Percentiles rank a stretch among this genome's conserved stretches.
Conservation (phyloP, 2,888 invertebrate genomes). For the Ophion costatus region DNA sequence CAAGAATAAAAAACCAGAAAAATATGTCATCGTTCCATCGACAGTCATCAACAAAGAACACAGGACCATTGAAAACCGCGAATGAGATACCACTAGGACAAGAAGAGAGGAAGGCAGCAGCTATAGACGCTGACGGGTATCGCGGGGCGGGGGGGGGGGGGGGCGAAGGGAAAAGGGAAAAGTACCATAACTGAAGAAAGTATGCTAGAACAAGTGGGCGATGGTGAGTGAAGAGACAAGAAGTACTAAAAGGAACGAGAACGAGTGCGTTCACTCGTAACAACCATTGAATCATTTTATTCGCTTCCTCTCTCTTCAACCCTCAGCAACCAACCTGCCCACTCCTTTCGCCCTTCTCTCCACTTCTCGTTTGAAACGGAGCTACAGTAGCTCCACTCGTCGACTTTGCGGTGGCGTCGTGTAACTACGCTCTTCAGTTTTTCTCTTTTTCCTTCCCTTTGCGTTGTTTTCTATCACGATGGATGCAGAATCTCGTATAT, state of each 20-base stretch:
- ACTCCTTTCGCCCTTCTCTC: constrained; percentile 50
- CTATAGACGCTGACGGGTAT: constrained; percentile 33
- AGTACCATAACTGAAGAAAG: constrained; percentile 48
- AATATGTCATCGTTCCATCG: constrained; percentile 84
- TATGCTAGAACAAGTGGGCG: constrained; percentile 12
- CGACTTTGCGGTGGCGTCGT: constrained; percentile 48
- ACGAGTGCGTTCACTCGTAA: constrained; percentile 54
- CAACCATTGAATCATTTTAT: constrained; percentile 52
- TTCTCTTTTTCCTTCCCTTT: constrained; percentile 5
- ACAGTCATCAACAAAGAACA: constrained; percentile 83
- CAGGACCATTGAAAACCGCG: constrained; percentile 72
- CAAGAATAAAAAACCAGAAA: constrained; percentile 82
- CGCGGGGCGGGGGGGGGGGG: background rate
- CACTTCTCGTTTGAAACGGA: background rate
- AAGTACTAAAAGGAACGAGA: constrained; percentile 66
- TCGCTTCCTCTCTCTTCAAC: constrained; percentile 19
- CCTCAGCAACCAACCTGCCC: background rate
- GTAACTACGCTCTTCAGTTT: constrained; percentile 40
- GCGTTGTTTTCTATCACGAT: constrained; percentile 60
- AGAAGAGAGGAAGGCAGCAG: constrained; percentile 41
- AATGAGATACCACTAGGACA: constrained; percentile 58
- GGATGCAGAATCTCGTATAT: background rate
- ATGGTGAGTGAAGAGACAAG: constrained; percentile 34
- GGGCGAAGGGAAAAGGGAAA: constrained; percentile 43
- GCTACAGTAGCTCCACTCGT: constrained; percentile 38